Evolutionary conservation across 2,888 invertebrate species (phyloP), one percentile per base, ranked within the genome.

Genomic region (Nowickia ferox): DNA sequence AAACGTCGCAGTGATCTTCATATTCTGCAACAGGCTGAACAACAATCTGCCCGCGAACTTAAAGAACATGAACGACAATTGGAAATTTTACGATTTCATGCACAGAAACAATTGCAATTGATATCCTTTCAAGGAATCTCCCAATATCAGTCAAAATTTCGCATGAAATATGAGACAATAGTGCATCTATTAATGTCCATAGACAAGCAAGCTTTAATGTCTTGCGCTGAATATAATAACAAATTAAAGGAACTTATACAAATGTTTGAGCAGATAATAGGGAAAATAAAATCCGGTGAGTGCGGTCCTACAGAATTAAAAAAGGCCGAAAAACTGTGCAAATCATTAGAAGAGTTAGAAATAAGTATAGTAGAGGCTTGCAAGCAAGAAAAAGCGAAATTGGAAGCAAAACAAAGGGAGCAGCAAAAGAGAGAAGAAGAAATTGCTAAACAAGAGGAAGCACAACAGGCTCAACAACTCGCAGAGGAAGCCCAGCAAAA

Each of bases 91-190:
- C 89, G 89, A 1, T 80, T 84, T n/a, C 88, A 90, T 44, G 90
- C 89, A 4, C 88, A 90, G 48, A 88, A 89, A 15, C 89, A 90
- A 46, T 77, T 92, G 3, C 89, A 90, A 46, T 61, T 89, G 15
- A 89, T 92, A 1, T 90, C 90, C 0, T 93, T 95, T 87, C 94
- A 95, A n/a, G 93, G 93, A 0, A 94, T 95, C 19, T 93, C 94
- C 40, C 93, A 94, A 59, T 94, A 94, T 87, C 95, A 95, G 87
- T 93, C 93, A 0, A 94, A 94, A 88, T 95, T 95, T 88, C 93
- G 93, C 72, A 89, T 90, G n/a, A 92, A 93, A 85, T 95, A 94
- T 89, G 94, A 94, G 91, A 93, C 94, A 84, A 94, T 95, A 65
- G 93, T 93, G 4, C 91, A 92, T 17, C 88, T 94, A n/a, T 89